Evolutionary conservation across 2,113 vertebrate species (phyloP).

Genomic region (Dasyurus viverrinus): DNA sequence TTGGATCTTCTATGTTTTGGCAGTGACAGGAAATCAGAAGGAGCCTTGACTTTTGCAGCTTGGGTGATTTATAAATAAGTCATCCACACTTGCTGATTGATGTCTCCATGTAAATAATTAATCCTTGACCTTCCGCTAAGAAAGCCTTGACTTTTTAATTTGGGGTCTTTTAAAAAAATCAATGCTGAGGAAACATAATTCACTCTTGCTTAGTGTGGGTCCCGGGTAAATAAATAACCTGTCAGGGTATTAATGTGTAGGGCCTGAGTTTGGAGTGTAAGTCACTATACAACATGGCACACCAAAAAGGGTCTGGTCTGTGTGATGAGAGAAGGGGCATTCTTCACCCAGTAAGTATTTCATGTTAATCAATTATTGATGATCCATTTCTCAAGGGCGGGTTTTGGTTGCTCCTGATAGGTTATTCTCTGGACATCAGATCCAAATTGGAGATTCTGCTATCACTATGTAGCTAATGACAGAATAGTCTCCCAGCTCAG

Average conservation of each 20-base stretch:
- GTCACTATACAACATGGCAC: background rate
- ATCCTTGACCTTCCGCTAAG: slow-evolving; percentile 85
- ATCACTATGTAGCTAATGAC: background rate
- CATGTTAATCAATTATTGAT: slow-evolving; percentile 64
- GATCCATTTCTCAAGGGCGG: slow-evolving; percentile 33
- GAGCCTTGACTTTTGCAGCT: slow-evolving; percentile 56
- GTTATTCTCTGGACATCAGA: slow-evolving; percentile 38
- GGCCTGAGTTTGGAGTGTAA: background rate
- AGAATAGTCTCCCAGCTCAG: background rate
- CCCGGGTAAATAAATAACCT: slow-evolving; percentile 58
- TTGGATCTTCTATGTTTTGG: background rate
- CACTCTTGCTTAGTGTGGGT: slow-evolving; percentile 49
- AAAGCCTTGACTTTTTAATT: slow-evolving; percentile 81
- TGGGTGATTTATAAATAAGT: slow-evolving; percentile 82
- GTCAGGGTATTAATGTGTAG: background rate
- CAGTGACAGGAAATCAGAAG: slow-evolving; percentile 56
- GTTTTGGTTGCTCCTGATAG: slow-evolving; percentile 61
- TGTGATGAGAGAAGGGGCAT: background rate
- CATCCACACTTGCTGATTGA: slow-evolving; percentile 77
- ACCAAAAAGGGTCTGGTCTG: background rate
- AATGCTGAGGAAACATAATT: slow-evolving; percentile 69
- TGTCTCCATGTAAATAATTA: slow-evolving; percentile 87
- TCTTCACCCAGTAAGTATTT: slow-evolving; percentile 58
- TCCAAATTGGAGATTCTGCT: background rate
- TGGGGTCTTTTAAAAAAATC: slow-evolving; percentile 78